Percentiles rank a stretch among this genome's conserved stretches.
These are phyloP conservation scores for Ganaspis brasiliensis DNA, from an alignment of 2,888 invertebrate species.

Conservation along the genomic window DNA sequence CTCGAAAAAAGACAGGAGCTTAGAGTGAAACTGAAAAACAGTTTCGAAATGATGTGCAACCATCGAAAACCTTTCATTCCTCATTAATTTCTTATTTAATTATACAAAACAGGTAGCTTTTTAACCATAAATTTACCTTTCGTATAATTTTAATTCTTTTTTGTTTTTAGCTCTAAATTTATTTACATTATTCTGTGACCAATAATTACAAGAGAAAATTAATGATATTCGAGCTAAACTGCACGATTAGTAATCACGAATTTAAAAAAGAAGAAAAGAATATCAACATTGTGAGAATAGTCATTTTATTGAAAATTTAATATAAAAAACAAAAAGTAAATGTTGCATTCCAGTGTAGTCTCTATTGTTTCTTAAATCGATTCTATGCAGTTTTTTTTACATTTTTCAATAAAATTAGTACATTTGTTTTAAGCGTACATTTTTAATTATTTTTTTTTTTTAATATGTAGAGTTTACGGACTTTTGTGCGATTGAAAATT, in stretches of 20 bases:
- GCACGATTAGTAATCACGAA: conserved; percentile 23
- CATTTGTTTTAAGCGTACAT: too few species aligned
- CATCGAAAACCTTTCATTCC: conserved; percentile 76
- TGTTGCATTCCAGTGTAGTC: conserved; percentile 58
- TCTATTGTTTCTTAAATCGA: conserved; percentile 44
- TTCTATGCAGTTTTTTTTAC: neutral
- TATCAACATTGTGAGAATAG: conserved; percentile 18
- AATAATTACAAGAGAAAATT: conserved; percentile 54
- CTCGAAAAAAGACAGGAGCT: conserved; percentile 91
- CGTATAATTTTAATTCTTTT: conserved; percentile 63
- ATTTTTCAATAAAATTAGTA: neutral
- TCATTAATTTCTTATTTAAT: conserved; percentile 64
- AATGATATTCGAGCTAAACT: conserved; percentile 25
- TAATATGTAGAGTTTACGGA: too few species aligned
- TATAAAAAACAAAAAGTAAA: conserved; percentile 52
- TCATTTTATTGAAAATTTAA: conserved; percentile 42
- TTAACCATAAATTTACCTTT: conserved; percentile 15
- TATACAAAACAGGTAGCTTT: conserved; percentile 43
- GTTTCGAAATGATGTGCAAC: conserved; percentile 90
- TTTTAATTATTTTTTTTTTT: too few species aligned
- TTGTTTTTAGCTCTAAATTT: conserved; percentile 53
- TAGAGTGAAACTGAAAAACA: conserved; percentile 90
- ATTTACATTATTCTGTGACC: conserved; percentile 54
- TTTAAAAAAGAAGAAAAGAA: neutral
- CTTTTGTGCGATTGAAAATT: too few species aligned